Percentiles rank a stretch among this genome's conserved stretches.
phyloP scores from a whole-genome alignment of 2,888 invertebrate species.

The Siphonodentalium dalli region DNA sequence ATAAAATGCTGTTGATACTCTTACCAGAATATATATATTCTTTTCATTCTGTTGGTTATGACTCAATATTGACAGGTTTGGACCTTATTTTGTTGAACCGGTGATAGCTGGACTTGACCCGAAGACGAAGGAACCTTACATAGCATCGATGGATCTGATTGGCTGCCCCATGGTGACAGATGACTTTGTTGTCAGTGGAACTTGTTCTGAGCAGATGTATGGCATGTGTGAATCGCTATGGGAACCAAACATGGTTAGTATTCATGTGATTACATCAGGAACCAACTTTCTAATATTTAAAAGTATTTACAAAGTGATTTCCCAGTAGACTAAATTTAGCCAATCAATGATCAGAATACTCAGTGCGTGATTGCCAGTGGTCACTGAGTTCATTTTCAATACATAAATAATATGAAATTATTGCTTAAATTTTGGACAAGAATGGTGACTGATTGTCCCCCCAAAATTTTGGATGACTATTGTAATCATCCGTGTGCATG shows the following conservation, averaged over 20 bases:
- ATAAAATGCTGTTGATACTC: too few relatives aligned
- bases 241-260: constrained; percentile 79
- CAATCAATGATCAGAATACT: too few relatives aligned
- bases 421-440: too few relatives aligned
- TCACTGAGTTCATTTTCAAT: too few relatives aligned
- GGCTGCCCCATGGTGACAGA: constrained; percentile 88
- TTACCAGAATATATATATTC: too few relatives aligned
- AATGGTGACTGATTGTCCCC: too few relatives aligned
- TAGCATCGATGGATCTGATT: constrained; percentile 95
- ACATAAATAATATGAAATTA: too few relatives aligned
- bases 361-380: too few relatives aligned
- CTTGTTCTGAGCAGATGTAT: constrained; percentile 73
- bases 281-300: neutral
- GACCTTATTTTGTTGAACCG: constrained; percentile 97
- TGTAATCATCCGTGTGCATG: too few relatives aligned
- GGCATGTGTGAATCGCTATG: constrained; percentile 95
- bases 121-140: constrained; percentile 81
- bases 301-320: neutral
- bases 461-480: too few relatives aligned
- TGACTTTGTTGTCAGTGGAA: constrained; percentile 99
- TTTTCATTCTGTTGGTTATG: too few relatives aligned
- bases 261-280: neutral
- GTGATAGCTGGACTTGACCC: constrained; percentile 93
- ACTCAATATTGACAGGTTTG: constrained; percentile 83
- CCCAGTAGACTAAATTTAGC: neutral